Conservation (phyloP, 2,797 vertebrate species). For the Eupleurogrammus muticus region DNA sequence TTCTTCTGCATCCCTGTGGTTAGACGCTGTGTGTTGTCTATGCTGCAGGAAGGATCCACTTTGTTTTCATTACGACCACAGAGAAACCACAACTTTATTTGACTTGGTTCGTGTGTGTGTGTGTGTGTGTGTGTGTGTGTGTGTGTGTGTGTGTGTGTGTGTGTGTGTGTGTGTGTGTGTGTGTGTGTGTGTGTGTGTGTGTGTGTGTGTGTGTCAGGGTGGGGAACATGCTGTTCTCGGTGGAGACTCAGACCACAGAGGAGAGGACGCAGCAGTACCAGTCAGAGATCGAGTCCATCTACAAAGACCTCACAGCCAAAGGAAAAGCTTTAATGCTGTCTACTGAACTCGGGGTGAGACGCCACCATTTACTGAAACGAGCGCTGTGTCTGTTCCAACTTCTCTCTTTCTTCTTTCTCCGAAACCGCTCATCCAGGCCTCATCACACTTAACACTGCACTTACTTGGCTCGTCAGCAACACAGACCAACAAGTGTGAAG, state of each 20-base stretch:
- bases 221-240: constrained; percentile 96
- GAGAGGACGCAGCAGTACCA: constrained; percentile 96
- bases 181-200: neutral
- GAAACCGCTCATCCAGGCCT: no score
- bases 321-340: constrained; percentile 94
- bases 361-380: neutral
- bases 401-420: no score
- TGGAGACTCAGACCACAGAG: constrained; percentile 97
- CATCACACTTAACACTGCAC: no score
- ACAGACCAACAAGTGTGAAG: no score
- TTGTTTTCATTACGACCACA: no score
- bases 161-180: constrained; percentile 16
- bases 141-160: constrained; percentile 3
- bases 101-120: neutral
- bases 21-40: no score
- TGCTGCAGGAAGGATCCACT: no score
- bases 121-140: neutral
- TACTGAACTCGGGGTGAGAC: constrained; percentile 91
- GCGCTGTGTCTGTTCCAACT: no score
- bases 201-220: constrained; percentile 79
- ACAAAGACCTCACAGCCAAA: constrained; percentile 96
- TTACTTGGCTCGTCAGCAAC: no score
- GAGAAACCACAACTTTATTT: no score
- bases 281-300: constrained; percentile 95
- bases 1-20: no score